Evolutionary conservation across 2,888 invertebrate species (phyloP), one percentile per base, ranked within the genome.

Genomic region (Spodoptera littoralis): DNA sequence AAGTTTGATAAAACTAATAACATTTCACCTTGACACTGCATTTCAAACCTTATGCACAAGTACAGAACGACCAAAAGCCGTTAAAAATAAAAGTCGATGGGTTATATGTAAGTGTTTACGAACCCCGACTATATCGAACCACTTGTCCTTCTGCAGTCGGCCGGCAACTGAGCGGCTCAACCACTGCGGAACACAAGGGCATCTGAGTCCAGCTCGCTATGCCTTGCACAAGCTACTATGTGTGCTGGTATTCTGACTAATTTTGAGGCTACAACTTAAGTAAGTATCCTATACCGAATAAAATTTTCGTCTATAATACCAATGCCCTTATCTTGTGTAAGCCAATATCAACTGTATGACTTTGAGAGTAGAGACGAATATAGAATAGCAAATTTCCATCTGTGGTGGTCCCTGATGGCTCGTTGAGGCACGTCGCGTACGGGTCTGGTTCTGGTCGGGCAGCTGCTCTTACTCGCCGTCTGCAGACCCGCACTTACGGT

Each of bases 101-200:
- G 57, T 54, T 66, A 65, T 69, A 70, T 59, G 52, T 55, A 60
- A 77, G 46, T 56, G 47, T 65, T 65, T 86, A 87, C 86, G 76
- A 86, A 86, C 87, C 87, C 79, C 77, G 60, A 83, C 73, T 68
- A 80, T 76, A 69, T 70, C 65, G 70, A 82, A 79, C 86, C 83
- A 85, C 41, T 71, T 76, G 67, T 82, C 80, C 76, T 65, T 82
- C 58, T 72, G 60, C 24, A 82, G 70, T 41, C 65, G 74, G 63
- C 70, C 73, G 58, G 66, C 69, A 42, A 84, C 58, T 13, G 69
- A 62, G 58, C 82, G 77, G 71, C 77, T 77, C 76, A 86, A 77
- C 47, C 60, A 82, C 87, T 86, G 84, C 60, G 77, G 81, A 81
- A 71, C 70, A 76, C 73, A 84, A 79, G 64, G 62, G 57, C 50